Evolutionary conservation across 1,140 invertebrate species (phyloP), one percentile per base, ranked within the genome.

Genomic region (Drosophila orena): DNA sequence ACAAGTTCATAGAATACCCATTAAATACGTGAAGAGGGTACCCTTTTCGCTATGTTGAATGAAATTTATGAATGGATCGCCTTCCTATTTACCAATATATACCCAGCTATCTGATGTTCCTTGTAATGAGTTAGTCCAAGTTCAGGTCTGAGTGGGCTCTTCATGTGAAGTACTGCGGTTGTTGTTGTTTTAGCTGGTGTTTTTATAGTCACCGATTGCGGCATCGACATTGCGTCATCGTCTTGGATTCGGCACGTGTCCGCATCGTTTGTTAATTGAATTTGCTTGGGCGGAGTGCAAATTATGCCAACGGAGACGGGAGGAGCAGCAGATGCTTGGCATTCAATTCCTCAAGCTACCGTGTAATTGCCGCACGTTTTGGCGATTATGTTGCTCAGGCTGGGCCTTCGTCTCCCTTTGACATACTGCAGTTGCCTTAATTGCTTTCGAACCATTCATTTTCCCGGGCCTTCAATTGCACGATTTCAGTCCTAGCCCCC

Each of bases 331-430:
- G 81, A 73, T 85, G 84, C 61, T 83, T 83, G 84, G 65, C 79
- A 88, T 88, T 83, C 83, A 88, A 66, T 83, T 88, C 56, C 66
- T 54, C 83, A 77, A 86, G 71, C 81, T 83, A 46, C 52, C 68
- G 50, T 88, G 79, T 88, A 88, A 88, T 88, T 88, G 84, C 75
- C 79, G 79, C 83, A 88, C 83, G 83, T 88, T 88, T 83, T 49
- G 79, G 70, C 84, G 84, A 88, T 88, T 88, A 88, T 83, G 79
- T 83, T 73, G 83, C 83, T 83, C 79, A 86, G 83, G 79, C 83
- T 83, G 83, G 83, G 75, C 83, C 49, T 78, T 75, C 49, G 50
- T 17, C 58, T 37, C 44, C 56, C 20, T 58, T 47, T 14, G 17
- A 20, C 54, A 22, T 15, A 49, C 22, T 84, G 81, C 81, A 84